phyloP scores from a whole-genome alignment of 2,888 invertebrate species.

The Zaprionus lineosus region DNA sequence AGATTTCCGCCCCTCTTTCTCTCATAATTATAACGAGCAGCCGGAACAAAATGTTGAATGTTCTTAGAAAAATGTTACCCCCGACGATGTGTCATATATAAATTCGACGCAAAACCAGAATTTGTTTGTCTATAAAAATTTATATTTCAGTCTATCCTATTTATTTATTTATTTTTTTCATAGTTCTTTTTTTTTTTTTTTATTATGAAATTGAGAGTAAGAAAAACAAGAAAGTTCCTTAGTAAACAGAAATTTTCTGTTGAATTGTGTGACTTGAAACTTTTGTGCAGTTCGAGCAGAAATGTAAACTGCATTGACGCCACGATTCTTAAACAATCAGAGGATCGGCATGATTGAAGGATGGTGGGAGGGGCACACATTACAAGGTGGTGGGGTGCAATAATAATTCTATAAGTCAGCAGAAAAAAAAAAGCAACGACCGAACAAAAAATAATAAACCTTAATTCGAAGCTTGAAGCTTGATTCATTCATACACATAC shows the following conservation, averaged over 20 bases:
- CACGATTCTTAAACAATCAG: conserved; percentile 70
- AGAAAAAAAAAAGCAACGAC: conserved; percentile 47
- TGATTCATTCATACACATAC: conserved; percentile 68
- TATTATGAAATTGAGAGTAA: conserved; percentile 26
- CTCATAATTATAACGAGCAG: conserved; percentile 40
- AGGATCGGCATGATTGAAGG: conserved; percentile 10
- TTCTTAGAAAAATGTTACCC: conserved; percentile 56
- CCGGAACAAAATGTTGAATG: conserved; percentile 68
- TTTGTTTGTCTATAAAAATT: no score
- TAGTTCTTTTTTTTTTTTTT: no score
- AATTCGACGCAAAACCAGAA: no score
- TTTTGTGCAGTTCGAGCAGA: conserved; percentile 63
- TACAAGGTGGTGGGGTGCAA: conserved; percentile 14
- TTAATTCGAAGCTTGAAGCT: conserved; percentile 70
- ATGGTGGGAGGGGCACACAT: not conserved
- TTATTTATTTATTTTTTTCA: no score
- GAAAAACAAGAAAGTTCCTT: conserved; percentile 24
- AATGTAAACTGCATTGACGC: conserved; percentile 70
- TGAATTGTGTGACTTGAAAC: conserved; percentile 52
- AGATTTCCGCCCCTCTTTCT: not conserved
- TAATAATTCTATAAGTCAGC: conserved; percentile 72
- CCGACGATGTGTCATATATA: no score
- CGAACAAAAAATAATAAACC: conserved; percentile 67
- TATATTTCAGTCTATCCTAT: no score
- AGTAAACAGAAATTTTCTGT: conserved; percentile 56